phyloP scores from a whole-genome alignment of 2,888 invertebrate genomes.

The Lasioglossum lativentre region DNA sequence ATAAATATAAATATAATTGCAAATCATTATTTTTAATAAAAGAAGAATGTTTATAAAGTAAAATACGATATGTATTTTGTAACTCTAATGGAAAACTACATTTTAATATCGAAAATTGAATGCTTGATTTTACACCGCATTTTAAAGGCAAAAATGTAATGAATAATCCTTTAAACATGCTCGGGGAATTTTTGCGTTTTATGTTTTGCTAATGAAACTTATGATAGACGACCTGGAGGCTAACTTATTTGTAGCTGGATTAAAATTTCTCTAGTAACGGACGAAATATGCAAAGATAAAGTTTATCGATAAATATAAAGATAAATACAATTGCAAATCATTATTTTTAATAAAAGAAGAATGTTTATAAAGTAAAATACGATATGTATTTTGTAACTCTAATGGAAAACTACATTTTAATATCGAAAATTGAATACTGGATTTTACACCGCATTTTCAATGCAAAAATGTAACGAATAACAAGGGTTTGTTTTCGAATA shows the following conservation, averaged over 20 bases:
- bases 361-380: background rate
- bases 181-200: background rate
- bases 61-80: too few species aligned
- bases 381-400: too few species aligned
- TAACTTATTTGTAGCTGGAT: background rate
- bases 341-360: background rate
- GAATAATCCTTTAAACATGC: slow-evolving; percentile 17
- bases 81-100: too few species aligned
- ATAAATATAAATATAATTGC: background rate
- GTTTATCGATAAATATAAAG: too few species aligned
- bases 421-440: too few species aligned
- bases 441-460: too few species aligned
- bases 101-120: too few species aligned
- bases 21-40: background rate
- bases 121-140: too few species aligned
- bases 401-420: too few species aligned
- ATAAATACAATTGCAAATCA: background rate
- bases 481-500: background rate
- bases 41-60: background rate
- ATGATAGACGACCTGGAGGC: background rate
- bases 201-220: background rate
- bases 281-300: background rate
- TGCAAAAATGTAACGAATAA: background rate
- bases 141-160: too few species aligned
- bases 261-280: background rate